These are phyloP conservation scores for Lophura swinhoii DNA, from an alignment of 2,797 vertebrate species.

Conservation along the genomic window DNA sequence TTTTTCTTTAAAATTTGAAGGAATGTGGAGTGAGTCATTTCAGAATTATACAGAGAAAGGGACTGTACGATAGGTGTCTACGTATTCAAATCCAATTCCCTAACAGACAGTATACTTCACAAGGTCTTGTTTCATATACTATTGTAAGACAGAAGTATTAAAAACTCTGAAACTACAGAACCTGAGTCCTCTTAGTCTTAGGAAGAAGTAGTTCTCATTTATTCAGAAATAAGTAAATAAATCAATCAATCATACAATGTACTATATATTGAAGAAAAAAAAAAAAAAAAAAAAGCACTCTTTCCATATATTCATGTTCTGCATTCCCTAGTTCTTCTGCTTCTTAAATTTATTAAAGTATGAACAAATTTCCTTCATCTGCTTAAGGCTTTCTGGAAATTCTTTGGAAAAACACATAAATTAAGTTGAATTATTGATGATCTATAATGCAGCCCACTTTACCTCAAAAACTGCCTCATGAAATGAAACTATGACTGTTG, in stretches of 20 bases:
- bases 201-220: background rate
- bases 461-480: background rate
- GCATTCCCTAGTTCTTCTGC: background rate
- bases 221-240: background rate
- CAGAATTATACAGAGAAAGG: background rate
- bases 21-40: background rate
- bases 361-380: background rate
- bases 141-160: background rate
- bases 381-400: background rate
- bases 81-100: background rate
- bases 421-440: background rate
- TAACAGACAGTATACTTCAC: background rate
- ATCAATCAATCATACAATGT: background rate
- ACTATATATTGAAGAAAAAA: background rate
- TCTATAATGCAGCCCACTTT: background rate
- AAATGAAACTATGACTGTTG: background rate
- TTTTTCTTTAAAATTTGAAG: background rate
- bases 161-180: background rate
- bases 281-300: background rate
- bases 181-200: background rate
- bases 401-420: rapidly evolving
- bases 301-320: background rate
- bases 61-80: background rate
- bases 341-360: background rate
- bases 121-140: background rate